Evolutionary conservation across 1,140 invertebrate genomes (phyloP).

Genomic region (Drosophila fuyamai): DNA sequence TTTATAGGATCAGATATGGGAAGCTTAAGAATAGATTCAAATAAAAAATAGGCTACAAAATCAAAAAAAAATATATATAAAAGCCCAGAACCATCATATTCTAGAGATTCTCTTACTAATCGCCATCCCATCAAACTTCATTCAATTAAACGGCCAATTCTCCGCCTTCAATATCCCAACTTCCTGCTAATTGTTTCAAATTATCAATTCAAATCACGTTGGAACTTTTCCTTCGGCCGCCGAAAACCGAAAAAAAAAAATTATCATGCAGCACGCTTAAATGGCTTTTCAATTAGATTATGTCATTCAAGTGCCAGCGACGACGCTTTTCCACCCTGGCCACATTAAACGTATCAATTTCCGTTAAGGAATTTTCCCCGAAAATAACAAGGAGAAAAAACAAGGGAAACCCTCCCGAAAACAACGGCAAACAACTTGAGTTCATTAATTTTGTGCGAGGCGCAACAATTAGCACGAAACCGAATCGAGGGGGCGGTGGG

Average conservation of each 20-base stretch:
- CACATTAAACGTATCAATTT: conserved; percentile 74
- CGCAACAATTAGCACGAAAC: conserved; percentile 81
- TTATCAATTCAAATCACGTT: conserved; percentile 82
- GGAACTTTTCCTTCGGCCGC: not conserved
- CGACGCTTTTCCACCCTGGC: conserved; percentile 19
- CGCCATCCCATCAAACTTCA: conserved; percentile 44
- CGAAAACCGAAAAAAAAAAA: conserved; percentile 51
- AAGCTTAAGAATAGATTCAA: too few species aligned
- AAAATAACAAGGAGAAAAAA: conserved; percentile 15
- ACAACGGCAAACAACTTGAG: conserved; percentile 70
- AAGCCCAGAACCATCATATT: too few species aligned
- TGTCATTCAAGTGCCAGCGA: conserved; percentile 70
- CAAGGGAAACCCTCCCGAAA: conserved; percentile 37
- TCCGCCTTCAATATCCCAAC: conserved; percentile 17
- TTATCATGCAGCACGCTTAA: conserved; percentile 82
- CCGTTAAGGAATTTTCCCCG: conserved; percentile 68
- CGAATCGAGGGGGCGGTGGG: conserved; percentile 50
- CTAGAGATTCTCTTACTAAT: too few species aligned
- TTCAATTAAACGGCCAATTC: conserved; percentile 55
- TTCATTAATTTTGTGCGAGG: conserved; percentile 82
- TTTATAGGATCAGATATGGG: too few species aligned
- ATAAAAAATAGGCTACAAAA: too few species aligned
- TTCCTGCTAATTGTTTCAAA: conserved; percentile 72
- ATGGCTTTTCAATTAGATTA: conserved; percentile 83
- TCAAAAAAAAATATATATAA: too few species aligned